Conservation (phyloP, 2,797 vertebrate species). For the Rallus crepitans region DNA sequence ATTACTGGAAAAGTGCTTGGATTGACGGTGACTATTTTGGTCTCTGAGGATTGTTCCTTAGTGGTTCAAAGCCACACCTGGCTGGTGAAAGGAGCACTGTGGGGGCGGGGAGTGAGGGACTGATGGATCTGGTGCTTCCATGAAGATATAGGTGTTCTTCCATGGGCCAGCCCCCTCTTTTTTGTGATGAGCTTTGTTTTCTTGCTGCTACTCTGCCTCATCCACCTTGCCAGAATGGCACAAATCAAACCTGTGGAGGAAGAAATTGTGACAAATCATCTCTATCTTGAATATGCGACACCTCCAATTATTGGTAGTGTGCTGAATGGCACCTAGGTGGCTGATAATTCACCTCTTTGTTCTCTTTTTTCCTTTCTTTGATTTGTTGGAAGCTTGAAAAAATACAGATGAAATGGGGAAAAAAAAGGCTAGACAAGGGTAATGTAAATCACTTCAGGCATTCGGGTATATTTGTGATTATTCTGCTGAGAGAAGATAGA, state of each 20-base stretch:
- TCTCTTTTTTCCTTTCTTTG: not conserved
- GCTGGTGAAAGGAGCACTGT: not conserved
- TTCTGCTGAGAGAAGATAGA: conserved; percentile 18
- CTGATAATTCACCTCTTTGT: not conserved
- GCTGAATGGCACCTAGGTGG: not conserved
- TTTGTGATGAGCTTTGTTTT: not conserved
- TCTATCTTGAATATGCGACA: not conserved
- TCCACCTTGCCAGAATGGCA: not conserved
- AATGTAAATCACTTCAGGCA: conserved; percentile 17
- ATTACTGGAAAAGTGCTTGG: not conserved
- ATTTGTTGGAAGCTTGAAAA: not conserved
- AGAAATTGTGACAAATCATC: not conserved
- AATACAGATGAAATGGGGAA: not conserved
- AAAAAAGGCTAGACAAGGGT: not conserved
- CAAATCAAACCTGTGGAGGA: not conserved
- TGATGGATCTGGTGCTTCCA: not conserved
- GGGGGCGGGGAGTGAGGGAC: too few species aligned
- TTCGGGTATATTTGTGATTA: conserved; percentile 2
- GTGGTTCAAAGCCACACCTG: not conserved
- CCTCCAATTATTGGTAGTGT: not conserved
- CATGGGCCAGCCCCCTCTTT: not conserved
- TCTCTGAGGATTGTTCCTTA: not conserved
- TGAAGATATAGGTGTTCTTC: not conserved
- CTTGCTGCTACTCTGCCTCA: not conserved
- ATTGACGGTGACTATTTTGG: not conserved